Evolutionary conservation across 2,797 vertebrate species (phyloP).

Genomic region (Carduelis carduelis): DNA sequence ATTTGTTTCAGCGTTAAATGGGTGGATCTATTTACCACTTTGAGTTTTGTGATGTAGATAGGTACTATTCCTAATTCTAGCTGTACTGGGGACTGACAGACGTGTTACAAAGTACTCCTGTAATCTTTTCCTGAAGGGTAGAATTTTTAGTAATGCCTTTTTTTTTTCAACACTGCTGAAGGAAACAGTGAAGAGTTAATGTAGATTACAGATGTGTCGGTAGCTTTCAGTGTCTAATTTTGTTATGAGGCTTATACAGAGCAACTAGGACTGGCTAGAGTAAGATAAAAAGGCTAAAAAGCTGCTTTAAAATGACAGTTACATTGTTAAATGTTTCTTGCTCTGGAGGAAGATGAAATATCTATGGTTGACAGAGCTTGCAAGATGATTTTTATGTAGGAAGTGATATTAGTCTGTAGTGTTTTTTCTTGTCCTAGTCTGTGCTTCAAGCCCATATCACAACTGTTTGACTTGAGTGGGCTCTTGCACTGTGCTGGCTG

Average conservation of each 20-base stretch:
- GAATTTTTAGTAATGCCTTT: neutral
- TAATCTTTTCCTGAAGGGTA: neutral
- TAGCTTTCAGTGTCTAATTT: neutral
- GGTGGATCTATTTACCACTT: neutral
- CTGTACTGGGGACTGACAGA: neutral
- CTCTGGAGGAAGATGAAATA: neutral
- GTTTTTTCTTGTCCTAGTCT: neutral
- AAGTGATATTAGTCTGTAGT: neutral
- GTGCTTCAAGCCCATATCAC: neutral
- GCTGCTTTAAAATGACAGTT: neutral
- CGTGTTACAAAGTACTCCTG: neutral
- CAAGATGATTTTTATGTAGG: neutral
- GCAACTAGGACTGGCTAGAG: neutral
- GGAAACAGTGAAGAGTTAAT: neutral
- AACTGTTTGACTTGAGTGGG: neutral
- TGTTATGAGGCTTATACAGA: neutral
- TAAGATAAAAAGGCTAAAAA: neutral
- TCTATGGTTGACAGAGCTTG: neutral
- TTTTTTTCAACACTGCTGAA: neutral
- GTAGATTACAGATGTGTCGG: neutral
- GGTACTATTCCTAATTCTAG: neutral
- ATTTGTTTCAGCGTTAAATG: neutral
- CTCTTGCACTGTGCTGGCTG: neutral
- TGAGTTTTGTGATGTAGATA: neutral
- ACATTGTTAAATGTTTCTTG: neutral